Percentiles rank a stretch among this genome's conserved stretches.
These are phyloP conservation scores for Emydura subglobosa DNA, from an alignment of 2,113 vertebrate genomes.

Conservation along the genomic window DNA sequence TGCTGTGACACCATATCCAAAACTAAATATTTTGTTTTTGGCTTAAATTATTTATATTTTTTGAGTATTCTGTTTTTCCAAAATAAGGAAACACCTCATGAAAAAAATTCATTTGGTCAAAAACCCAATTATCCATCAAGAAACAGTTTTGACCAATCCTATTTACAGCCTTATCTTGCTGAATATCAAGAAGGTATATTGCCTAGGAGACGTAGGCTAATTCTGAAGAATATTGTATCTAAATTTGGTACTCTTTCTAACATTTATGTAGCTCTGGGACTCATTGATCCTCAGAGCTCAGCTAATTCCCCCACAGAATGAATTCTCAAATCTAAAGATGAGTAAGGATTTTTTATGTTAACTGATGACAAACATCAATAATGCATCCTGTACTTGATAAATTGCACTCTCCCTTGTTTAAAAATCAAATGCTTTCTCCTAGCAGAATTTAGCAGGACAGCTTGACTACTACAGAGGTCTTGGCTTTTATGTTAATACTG, in stretches of 20 bases:
- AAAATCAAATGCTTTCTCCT: background rate
- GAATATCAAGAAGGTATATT: background rate
- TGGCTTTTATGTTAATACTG: background rate
- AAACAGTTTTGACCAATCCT: background rate
- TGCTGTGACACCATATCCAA: background rate
- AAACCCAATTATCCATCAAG: background rate
- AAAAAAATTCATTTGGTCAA: accelerated
- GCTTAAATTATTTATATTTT: no score
- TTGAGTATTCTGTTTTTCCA: background rate
- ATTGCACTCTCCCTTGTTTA: background rate
- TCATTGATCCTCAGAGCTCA: background rate
- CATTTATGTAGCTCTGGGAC: background rate
- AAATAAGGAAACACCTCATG: background rate
- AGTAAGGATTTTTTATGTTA: background rate
- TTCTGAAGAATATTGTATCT: background rate
- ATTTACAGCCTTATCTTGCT: background rate
- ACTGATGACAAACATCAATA: background rate
- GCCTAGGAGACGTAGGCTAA: background rate
- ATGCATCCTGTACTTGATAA: background rate
- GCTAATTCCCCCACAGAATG: background rate
- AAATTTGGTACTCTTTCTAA: background rate
- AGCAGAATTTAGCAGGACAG: background rate
- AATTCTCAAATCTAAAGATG: background rate
- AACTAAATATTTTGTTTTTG: background rate
- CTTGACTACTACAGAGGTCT: background rate